Percentiles rank a stretch among this genome's conserved stretches.
Evolutionary conservation across 2,797 vertebrate species (phyloP).

Genomic region (Leucoraja ocellata): DNA sequence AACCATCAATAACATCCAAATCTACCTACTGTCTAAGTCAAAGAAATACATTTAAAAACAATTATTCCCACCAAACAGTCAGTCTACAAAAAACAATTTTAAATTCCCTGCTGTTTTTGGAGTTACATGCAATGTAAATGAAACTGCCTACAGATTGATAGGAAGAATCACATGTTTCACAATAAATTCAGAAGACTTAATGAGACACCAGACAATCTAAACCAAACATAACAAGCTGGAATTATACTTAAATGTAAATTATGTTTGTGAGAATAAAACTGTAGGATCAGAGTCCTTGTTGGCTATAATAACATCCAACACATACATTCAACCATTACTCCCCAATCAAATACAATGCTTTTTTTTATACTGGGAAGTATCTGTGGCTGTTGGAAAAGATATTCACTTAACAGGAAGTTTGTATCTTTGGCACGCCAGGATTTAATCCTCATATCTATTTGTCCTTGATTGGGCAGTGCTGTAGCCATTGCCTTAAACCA

Average conservation of each 20-base stretch:
- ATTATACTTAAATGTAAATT: background rate
- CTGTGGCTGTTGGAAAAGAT: no score
- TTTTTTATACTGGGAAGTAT: background rate
- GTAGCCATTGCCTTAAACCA: no score
- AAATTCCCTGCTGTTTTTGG: constrained; percentile 32
- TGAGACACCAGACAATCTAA: background rate
- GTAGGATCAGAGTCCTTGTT: background rate
- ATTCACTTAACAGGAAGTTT: no score
- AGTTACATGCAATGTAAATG: constrained; percentile 34
- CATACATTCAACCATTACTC: background rate
- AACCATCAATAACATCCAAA: constrained; percentile 7
- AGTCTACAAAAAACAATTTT: constrained; percentile 23
- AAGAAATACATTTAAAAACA: constrained; percentile 26
- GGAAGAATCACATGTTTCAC: constrained; percentile 14
- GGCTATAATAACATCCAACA: background rate
- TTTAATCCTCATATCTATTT: no score
- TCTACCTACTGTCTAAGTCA: constrained; percentile 3
- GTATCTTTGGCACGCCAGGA: no score
- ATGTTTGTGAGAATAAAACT: background rate
- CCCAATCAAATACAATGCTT: background rate
- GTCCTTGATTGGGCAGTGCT: no score
- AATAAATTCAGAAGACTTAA: constrained; percentile 11
- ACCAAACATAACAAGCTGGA: background rate
- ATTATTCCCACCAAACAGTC: constrained; percentile 30
- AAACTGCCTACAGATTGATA: constrained; percentile 29